Evolutionary conservation across 2,888 invertebrate genomes (phyloP).

Genomic region (Dicycla oo): DNA sequence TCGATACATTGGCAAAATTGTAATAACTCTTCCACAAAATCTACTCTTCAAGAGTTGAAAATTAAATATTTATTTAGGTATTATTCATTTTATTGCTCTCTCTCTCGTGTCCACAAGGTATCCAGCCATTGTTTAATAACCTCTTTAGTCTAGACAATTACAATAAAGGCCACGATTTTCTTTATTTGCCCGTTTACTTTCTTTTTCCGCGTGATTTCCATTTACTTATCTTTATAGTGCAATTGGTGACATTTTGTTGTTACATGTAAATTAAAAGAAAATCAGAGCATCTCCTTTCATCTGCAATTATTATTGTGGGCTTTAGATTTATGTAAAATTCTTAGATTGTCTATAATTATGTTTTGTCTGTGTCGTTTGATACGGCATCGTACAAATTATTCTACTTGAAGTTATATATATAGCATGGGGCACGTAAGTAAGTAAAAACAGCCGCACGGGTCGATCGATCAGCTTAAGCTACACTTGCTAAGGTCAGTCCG

Average conservation of each 20-base stretch:
- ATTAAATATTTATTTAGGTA: background rate
- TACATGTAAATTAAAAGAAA: constrained; percentile 16
- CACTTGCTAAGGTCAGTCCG: no score
- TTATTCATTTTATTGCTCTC: constrained; percentile 10
- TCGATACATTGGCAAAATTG: background rate
- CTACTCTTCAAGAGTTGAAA: background rate
- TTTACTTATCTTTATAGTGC: constrained; percentile 32
- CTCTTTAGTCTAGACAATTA: constrained; percentile 20
- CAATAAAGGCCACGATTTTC: constrained; percentile 45
- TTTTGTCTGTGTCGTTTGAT: background rate
- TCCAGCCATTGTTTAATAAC: constrained; percentile 21
- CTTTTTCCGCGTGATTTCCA: constrained; percentile 58
- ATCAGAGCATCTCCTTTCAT: constrained; percentile 11
- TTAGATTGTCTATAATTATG: background rate
- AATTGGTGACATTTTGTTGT: constrained; percentile 21
- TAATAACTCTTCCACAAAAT: background rate
- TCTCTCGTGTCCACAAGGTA: constrained; percentile 4
- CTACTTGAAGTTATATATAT: no score
- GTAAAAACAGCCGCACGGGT: no score
- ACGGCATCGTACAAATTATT: background rate
- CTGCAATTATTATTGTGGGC: background rate
- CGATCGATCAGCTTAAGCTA: no score
- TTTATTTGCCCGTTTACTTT: constrained; percentile 52
- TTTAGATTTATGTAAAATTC: background rate
- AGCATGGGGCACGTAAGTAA: no score